A percentile compares a stretch with the other conserved stretches of the same genome.
Conservation (phyloP, 2,888 invertebrate genomes). For the Ophion slaviceki region DNA sequence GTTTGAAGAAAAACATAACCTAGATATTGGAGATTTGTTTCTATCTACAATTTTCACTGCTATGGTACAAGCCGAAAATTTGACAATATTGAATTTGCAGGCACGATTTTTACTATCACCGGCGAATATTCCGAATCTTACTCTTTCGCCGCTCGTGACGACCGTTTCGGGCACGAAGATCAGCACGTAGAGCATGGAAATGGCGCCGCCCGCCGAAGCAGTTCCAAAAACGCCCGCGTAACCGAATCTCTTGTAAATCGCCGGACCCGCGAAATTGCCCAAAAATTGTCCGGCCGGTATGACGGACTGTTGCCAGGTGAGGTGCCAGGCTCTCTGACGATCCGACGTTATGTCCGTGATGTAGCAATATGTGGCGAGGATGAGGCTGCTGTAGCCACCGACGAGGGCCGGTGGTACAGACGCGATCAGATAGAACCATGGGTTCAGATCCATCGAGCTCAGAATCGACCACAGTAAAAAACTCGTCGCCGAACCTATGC, state of each 20-base stretch:
- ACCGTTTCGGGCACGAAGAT: constrained; percentile 85
- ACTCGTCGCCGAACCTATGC: constrained; percentile 70
- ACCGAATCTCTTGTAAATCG: constrained; percentile 85
- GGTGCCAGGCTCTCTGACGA: constrained; percentile 85
- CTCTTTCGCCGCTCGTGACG: constrained; percentile 72
- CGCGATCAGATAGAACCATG: constrained; percentile 76
- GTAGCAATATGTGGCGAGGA: constrained; percentile 85
- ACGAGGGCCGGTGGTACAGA: constrained; percentile 72
- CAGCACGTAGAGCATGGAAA: constrained; percentile 84
- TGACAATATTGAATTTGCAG: no score
- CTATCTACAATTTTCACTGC: no score
- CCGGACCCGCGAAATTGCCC: constrained; percentile 87
- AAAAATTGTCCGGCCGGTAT: constrained; percentile 86
- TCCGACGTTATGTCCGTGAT: constrained; percentile 87
- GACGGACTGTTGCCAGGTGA: constrained; percentile 85
- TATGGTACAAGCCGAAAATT: no score
- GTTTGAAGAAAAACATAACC: no score
- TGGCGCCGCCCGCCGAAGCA: constrained; percentile 82
- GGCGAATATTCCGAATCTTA: constrained; percentile 58
- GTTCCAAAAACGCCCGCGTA: constrained; percentile 85
- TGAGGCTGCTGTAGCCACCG: constrained; percentile 75
- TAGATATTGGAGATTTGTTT: no score
- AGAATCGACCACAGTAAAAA: constrained; percentile 72
- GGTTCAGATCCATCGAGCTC: constrained; percentile 67
- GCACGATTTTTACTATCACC: no score